Percentiles rank a stretch among this genome's conserved stretches.
These are phyloP conservation scores for Corapipo altera DNA, from an alignment of 2,113 vertebrate species.

Conservation along the genomic window DNA sequence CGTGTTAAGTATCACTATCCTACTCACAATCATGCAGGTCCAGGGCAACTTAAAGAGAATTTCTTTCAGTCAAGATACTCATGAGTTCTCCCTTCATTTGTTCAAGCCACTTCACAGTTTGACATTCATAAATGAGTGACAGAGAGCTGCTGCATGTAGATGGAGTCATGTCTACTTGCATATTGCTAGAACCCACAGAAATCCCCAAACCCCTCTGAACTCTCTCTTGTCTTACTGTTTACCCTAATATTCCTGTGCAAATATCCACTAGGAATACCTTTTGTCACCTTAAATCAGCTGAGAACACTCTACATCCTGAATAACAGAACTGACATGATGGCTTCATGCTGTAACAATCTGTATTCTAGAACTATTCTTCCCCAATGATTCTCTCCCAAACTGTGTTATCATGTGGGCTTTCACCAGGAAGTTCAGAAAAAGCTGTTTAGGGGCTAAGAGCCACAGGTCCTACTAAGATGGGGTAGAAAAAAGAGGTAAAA, in stretches of 20 bases:
- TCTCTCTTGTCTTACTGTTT: not conserved
- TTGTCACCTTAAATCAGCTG: not conserved
- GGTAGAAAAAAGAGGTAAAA: not conserved
- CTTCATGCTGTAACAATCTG: not conserved
- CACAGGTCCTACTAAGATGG: not conserved
- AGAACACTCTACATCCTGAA: not conserved
- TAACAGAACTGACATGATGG: not conserved
- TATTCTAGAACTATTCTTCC: not conserved
- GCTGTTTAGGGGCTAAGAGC: not conserved
- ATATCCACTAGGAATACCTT: not conserved
- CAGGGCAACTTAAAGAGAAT: not conserved
- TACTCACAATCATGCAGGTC: not conserved
- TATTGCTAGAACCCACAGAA: not conserved
- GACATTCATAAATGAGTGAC: not conserved
- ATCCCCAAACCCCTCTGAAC: not conserved
- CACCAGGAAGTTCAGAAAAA: not conserved
- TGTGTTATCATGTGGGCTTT: not conserved
- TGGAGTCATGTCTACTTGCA: not conserved
- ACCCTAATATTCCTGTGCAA: not conserved
- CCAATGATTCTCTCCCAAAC: not conserved
- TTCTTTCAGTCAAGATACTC: not conserved
- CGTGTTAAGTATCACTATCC: accelerated
- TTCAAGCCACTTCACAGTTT: not conserved
- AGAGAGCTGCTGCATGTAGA: not conserved
- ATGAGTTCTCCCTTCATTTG: not conserved